These are phyloP conservation scores for Tipula unca DNA, from an alignment of 2,888 invertebrate species.

Conservation along the genomic window DNA sequence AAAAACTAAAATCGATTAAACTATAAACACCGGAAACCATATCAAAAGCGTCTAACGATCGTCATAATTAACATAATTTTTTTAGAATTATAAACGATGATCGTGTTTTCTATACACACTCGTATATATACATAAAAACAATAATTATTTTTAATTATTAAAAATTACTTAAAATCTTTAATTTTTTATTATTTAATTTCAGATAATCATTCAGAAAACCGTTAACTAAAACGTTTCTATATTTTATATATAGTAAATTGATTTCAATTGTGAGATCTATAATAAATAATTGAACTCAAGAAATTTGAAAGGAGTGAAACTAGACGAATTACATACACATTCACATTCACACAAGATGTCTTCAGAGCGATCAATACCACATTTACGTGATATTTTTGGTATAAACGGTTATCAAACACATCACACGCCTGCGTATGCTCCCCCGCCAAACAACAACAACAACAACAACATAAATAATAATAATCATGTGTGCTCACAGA, in stretches of 20 bases:
- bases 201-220: not conserved
- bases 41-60: not conserved
- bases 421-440: slow-evolving; percentile 18
- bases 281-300: not conserved
- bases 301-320: not conserved
- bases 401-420: slow-evolving; percentile 44
- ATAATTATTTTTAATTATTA: not conserved
- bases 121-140: not conserved
- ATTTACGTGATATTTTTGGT: slow-evolving; percentile 65
- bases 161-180: not conserved
- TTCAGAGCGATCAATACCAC: slow-evolving; percentile 66
- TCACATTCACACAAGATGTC: slow-evolving; percentile 45
- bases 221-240: not conserved
- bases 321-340: not conserved
- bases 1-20: too few species aligned
- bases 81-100: not conserved
- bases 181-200: not conserved
- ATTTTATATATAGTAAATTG: not conserved
- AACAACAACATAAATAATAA: slow-evolving; percentile 25
- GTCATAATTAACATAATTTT: not conserved
- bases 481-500: slow-evolving; percentile 18
- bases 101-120: not conserved
- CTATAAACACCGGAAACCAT: not conserved
- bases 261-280: not conserved
- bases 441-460: slow-evolving; percentile 39